A percentile compares a stretch with the other conserved stretches of the same genome.
Evolutionary conservation across 1,140 invertebrate species (phyloP).

Genomic region (Contarinia nasturtii): DNA sequence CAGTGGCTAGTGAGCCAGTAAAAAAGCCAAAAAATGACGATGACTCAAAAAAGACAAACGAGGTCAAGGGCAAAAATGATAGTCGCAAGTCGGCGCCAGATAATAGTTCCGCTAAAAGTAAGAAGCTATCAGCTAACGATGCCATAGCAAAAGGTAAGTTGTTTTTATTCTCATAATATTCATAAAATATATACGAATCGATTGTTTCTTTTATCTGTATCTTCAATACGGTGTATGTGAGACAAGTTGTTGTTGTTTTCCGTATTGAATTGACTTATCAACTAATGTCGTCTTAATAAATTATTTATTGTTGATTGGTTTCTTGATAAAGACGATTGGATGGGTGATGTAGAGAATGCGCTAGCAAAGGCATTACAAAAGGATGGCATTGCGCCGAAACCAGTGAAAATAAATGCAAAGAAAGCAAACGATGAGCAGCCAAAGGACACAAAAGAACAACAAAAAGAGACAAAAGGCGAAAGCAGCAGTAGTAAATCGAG

Average conservation of each 20-base stretch:
- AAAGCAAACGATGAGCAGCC: conserved; percentile 26
- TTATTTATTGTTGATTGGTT: conserved; percentile 22
- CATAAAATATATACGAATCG: conserved; percentile 15
- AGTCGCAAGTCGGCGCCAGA: conserved; percentile 4
- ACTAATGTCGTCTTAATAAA: conserved; percentile 19
- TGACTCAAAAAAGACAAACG: conserved; percentile 11
- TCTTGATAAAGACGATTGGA: conserved; percentile 46
- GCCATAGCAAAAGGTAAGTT: too few relatives aligned
- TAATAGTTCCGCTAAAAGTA: conserved; percentile 3
- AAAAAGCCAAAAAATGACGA: background rate
- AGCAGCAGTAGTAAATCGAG: conserved; percentile 27
- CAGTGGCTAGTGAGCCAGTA: background rate
- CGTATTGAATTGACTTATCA: conserved; percentile 12
- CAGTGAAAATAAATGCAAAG: conserved; percentile 19
- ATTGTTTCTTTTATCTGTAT: conserved; percentile 22
- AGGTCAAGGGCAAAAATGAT: conserved; percentile 7
- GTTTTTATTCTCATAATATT: too few relatives aligned
- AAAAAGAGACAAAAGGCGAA: conserved; percentile 25
- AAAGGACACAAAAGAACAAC: conserved; percentile 24
- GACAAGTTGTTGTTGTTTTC: too few relatives aligned
- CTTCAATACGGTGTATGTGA: conserved; percentile 29
- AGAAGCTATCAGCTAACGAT: conserved; percentile 2
- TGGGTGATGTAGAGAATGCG: conserved; percentile 53
- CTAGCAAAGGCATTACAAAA: conserved; percentile 43
- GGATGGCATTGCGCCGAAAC: conserved; percentile 24